phyloP scores from a whole-genome alignment of 2,797 vertebrate genomes.

The Lates japonicus region DNA sequence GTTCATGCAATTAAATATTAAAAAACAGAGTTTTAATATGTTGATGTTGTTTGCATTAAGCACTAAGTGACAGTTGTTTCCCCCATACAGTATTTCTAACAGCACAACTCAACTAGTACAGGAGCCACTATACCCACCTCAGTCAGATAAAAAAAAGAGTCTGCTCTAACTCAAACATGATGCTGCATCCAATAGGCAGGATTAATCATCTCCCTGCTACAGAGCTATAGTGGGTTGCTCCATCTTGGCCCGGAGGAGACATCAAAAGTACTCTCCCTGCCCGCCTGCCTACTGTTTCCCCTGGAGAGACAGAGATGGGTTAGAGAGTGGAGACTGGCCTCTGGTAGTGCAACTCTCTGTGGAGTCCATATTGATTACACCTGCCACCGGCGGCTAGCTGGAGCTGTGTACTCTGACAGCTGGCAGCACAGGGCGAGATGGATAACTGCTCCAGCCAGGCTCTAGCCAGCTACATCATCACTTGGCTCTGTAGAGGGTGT shows the following conservation, averaged over 20 bases:
- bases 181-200: conserved; percentile 68
- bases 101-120: conserved; percentile 11
- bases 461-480: conserved; percentile 75
- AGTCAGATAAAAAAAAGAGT: conserved; percentile 45
- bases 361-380: conserved; percentile 85
- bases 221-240: conserved; percentile 63
- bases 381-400: conserved; percentile 81
- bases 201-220: conserved; percentile 75
- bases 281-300: conserved; percentile 77
- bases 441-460: conserved; percentile 77
- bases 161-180: conserved; percentile 64
- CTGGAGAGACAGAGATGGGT: conserved; percentile 79
- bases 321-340: conserved; percentile 81
- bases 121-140: conserved; percentile 19
- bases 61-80: conserved; percentile 9
- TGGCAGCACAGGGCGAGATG: conserved; percentile 79
- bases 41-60: neutral
- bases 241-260: conserved; percentile 75
- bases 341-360: conserved; percentile 83
- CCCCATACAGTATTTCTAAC: conserved; percentile 1
- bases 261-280: conserved; percentile 77
- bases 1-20: neutral
- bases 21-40: neutral
- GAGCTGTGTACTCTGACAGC: conserved; percentile 80
- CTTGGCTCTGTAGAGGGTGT: conserved; percentile 69